phyloP scores from a whole-genome alignment of 2,113 vertebrate species.

The Triplophysa siluroides region DNA sequence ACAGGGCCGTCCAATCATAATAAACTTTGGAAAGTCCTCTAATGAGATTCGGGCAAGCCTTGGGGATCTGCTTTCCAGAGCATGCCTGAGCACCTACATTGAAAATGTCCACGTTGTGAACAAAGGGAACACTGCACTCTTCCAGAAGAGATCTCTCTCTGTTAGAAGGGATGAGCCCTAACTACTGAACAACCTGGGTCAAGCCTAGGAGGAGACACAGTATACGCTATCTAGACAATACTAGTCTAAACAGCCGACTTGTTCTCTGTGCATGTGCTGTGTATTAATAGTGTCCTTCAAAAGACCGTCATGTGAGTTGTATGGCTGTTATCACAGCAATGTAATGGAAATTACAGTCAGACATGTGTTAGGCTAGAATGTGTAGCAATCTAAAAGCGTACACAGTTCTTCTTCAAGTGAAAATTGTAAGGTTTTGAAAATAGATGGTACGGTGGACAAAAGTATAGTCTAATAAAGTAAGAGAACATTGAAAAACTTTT shows the following conservation, averaged over 20 bases:
- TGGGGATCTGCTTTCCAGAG: slow-evolving; percentile 44
- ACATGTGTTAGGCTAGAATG: not conserved
- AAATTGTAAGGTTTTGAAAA: not conserved
- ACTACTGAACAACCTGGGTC: slow-evolving; percentile 10
- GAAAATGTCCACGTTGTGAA: slow-evolving; percentile 39
- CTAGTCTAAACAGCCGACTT: not conserved
- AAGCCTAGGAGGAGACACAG: slow-evolving; percentile 6
- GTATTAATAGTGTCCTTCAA: not conserved
- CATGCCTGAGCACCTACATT: slow-evolving; percentile 44
- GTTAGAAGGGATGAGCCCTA: slow-evolving; percentile 26
- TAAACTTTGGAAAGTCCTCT: slow-evolving; percentile 53
- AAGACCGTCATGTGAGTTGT: not conserved
- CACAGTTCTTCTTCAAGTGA: not conserved
- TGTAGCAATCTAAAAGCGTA: not conserved
- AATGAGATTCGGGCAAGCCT: slow-evolving; percentile 53
- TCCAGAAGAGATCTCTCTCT: slow-evolving; percentile 30
- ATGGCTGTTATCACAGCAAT: not conserved
- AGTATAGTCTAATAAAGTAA: too few species aligned
- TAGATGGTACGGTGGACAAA: not conserved
- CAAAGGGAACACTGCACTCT: slow-evolving; percentile 43
- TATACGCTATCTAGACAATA: slow-evolving; percentile 31
- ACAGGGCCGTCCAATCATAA: slow-evolving; percentile 49
- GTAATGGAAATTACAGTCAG: not conserved
- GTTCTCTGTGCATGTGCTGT: not conserved
- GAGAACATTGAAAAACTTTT: too few species aligned